These are phyloP conservation scores for Druceiella hillmani DNA, from an alignment of 2,888 invertebrate species.

Conservation along the genomic window DNA sequence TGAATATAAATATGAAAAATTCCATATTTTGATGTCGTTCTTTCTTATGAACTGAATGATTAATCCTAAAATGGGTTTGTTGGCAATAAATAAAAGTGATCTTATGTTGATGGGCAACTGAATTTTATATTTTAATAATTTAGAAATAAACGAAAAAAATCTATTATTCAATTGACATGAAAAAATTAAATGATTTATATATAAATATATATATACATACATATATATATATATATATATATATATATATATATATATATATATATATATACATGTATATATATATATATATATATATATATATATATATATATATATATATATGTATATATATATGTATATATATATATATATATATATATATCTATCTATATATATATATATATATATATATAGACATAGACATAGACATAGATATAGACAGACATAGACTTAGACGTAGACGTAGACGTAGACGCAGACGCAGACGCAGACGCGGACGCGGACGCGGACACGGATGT, in stretches of 20 bases:
- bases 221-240: slow-evolving; percentile 4
- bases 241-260: slow-evolving; percentile 12
- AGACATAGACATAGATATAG: slow-evolving; percentile 10
- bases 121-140: too few species aligned
- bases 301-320: slow-evolving; percentile 12
- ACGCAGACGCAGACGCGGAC: too few species aligned
- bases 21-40: too few species aligned
- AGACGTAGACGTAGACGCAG: too few species aligned
- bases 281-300: slow-evolving; percentile 12
- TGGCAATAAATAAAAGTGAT: too few species aligned
- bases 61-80: too few species aligned
- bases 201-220: slow-evolving; percentile 2
- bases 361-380: slow-evolving; percentile 12
- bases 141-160: background rate
- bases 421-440: slow-evolving; percentile 8
- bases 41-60: too few species aligned
- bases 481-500: slow-evolving; percentile 1
- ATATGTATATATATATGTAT: slow-evolving; percentile 11
- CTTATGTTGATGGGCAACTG: too few species aligned
- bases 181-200: slow-evolving; percentile 2
- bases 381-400: slow-evolving; percentile 12
- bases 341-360: slow-evolving; percentile 13
- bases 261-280: slow-evolving; percentile 14
- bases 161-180: background rate
- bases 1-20: too few species aligned